These are phyloP conservation scores for Unio pictorum DNA, from an alignment of 2,888 invertebrate species.

Conservation along the genomic window DNA sequence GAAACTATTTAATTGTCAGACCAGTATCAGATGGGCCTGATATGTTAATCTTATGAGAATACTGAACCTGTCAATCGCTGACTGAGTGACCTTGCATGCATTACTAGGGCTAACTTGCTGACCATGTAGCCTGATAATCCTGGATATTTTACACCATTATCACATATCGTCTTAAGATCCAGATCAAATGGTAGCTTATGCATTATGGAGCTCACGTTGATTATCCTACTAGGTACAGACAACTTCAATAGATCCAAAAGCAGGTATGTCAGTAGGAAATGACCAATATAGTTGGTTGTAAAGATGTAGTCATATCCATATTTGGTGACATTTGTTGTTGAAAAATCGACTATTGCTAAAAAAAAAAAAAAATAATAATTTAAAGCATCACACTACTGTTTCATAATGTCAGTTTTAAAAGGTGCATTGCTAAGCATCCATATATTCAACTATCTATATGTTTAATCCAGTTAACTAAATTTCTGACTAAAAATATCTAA, in stretches of 20 bases:
- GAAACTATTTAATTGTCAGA: too few relatives aligned
- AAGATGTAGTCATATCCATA: constrained; percentile 12
- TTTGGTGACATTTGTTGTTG: constrained; percentile 1
- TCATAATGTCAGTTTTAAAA: too few relatives aligned
- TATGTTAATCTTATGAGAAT: too few relatives aligned
- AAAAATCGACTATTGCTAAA: not conserved
- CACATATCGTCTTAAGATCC: not conserved
- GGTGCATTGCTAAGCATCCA: too few relatives aligned
- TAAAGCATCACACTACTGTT: not conserved
- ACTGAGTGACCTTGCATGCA: constrained; percentile 11
- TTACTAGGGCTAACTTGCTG: constrained; percentile 13
- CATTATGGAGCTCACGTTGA: constrained; percentile 14
- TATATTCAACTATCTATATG: too few relatives aligned
- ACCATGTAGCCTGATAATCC: constrained; percentile 3
- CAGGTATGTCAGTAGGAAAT: constrained; percentile 10
- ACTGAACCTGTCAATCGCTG: constrained; percentile 5
- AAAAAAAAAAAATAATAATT: constrained; percentile 2
- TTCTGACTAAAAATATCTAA: too few relatives aligned
- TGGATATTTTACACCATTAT: constrained; percentile 7
- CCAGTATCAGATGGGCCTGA: too few relatives aligned
- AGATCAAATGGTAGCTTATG: constrained; percentile 5
- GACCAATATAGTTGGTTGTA: constrained; percentile 14
- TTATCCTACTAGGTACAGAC: constrained; percentile 8
- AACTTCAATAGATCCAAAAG: constrained; percentile 9
- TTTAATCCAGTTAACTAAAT: too few relatives aligned